Base-by-base conservation (phyloP, 2,797 vertebrate genomes). In the Salarias fasciatus region DNA sequence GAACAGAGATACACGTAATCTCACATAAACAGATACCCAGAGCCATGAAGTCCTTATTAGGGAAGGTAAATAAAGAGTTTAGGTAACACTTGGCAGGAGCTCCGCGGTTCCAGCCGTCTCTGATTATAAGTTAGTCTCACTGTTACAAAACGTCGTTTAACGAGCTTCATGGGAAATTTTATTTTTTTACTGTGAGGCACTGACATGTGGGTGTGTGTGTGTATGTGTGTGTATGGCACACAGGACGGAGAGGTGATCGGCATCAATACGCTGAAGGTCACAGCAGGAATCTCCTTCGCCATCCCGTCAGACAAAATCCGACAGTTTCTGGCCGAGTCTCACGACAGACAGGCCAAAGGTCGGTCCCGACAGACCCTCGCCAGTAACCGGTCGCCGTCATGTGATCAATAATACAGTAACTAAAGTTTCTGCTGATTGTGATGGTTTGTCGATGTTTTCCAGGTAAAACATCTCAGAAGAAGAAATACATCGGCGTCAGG, bases 161-260 rank as follows among this genome's bases (percentile, higher is more conserved):
- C n/a, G 8, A 6, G 57, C 13, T 50, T 29, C 37, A 14, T 37
- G 41, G 56, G 41, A 53, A 36, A 4, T 31, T 5, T 0, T 13
- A 24, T 12, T 52, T 12, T 52, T 37, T 55, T 47, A 30, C 38
- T 10, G 18, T 9, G 18, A 14, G 46, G 42, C 28, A 33, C 10
- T 8, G 18, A 42, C 18, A 64, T 29, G 36, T 28, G 8, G 89
- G 18, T 38, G 47, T 42, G 53, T 0, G 48, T 55, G 55, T 60
- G 36, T 62, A 51, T 53, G 12, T n/a, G 36, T 38, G 36, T 38
- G 36, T 38, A 5, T 29, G 37, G 47, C 42, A 50, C 31, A 31
- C 82, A 99, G 97, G 97, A 99, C 1, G 97, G 97, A 0, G 97
- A 99, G 75, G 97, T 99, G 73, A 98, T 99, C 11, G 97, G 97